These are phyloP conservation scores for Borostomias antarcticus DNA, from an alignment of 2,797 vertebrate species.

Conservation along the genomic window DNA sequence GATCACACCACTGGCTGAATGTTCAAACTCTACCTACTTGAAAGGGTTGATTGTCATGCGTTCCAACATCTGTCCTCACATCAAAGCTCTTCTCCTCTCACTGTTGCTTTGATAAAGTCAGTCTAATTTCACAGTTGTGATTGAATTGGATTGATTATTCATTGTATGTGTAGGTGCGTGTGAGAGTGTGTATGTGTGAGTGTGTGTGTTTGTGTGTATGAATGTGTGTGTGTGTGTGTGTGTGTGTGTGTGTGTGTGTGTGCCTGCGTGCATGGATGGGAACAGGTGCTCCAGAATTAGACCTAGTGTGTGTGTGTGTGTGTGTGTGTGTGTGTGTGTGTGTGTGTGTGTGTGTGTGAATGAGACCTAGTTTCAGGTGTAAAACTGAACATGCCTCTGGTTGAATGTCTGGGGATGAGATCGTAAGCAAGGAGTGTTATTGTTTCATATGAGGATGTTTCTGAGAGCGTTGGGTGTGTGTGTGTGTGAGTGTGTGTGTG, in stretches of 20 bases:
- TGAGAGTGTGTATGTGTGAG: background rate
- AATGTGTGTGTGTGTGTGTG: background rate
- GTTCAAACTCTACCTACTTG: too few relatives aligned
- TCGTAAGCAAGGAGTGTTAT: too few relatives aligned
- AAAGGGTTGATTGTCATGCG: background rate
- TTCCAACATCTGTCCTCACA: background rate
- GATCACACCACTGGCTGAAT: background rate
- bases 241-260: background rate
- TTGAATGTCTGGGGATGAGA: too few relatives aligned
- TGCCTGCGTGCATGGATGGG: too few relatives aligned
- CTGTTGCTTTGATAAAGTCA: background rate
- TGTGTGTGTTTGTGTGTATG: background rate
- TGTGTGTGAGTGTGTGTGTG: constrained; percentile 5
- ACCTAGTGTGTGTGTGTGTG: too few relatives aligned
- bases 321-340: too few relatives aligned
- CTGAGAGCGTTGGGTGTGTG: background rate
- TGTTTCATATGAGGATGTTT: too few relatives aligned
- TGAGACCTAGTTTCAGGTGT: too few relatives aligned
- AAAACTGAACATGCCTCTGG: too few relatives aligned
- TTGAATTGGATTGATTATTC: background rate
- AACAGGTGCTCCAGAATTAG: too few relatives aligned
- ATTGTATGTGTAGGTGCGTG: background rate
- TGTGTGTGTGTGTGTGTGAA: too few relatives aligned
- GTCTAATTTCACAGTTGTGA: background rate
- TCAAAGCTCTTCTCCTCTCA: background rate